Conservation (phyloP, 1,140 invertebrate species). For the Belonocnema kinseyi region DNA sequence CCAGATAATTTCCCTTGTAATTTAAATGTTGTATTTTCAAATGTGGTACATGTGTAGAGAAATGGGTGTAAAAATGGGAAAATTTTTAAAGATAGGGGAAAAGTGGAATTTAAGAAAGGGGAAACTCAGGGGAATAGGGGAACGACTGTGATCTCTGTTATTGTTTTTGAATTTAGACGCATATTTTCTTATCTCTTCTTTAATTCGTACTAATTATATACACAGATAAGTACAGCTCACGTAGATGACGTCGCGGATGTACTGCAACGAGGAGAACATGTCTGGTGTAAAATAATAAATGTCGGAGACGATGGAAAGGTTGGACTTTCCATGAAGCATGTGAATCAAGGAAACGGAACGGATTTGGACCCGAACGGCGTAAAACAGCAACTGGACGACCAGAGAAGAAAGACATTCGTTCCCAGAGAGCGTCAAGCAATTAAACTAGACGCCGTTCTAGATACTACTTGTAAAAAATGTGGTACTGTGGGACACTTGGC, state of each 20-base stretch:
- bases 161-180: not conserved
- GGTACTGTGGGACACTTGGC: constrained; percentile 70
- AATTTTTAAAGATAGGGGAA: too few relatives aligned
- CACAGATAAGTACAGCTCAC: constrained; percentile 61
- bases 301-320: constrained; percentile 71
- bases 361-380: constrained; percentile 74
- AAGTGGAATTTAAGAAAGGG: too few relatives aligned
- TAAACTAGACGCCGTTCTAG: constrained; percentile 69
- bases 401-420: constrained; percentile 60
- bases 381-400: constrained; percentile 67
- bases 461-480: constrained; percentile 71
- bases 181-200: too few relatives aligned
- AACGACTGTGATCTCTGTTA: too few relatives aligned
- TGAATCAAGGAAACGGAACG: constrained; percentile 71
- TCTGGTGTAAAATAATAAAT: constrained; percentile 74
- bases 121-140: too few relatives aligned
- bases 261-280: constrained; percentile 67
- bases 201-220: too few relatives aligned
- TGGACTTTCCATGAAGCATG: constrained; percentile 73
- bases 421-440: constrained; percentile 61
- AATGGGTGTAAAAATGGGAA: too few relatives aligned
- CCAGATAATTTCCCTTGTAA: too few relatives aligned
- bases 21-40: too few relatives aligned
- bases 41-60: too few relatives aligned
- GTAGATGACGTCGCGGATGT: constrained; percentile 71